Evolutionary conservation across 64 coral and sea anemone species (phyloP), one percentile per base, ranked within the genome.

Genomic region (Dendronephthya gigantea): DNA sequence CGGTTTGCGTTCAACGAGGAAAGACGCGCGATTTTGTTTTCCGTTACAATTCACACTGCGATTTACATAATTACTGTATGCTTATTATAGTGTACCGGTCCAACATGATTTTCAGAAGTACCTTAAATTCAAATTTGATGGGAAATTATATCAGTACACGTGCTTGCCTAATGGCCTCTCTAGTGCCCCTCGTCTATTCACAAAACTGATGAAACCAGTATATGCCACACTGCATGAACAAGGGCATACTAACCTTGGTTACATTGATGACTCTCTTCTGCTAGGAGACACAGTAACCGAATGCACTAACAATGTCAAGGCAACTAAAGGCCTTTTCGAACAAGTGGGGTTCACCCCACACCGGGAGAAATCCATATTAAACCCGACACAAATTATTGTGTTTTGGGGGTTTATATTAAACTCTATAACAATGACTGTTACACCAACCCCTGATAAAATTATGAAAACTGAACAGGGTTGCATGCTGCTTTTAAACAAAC

Each of bases 111-210:
- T 79, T 79, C 72, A 79, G 29, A 79, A 79, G 36, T 79, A 79
- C 36, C 17, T 79, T 13, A 79, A 79, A 35, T 79, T 79, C 37
- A 31, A 79, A 79, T 33, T 79, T 79, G 32, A 79, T 16, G 72
- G 72, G 13, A 79, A 29, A 79, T n/a, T n/a, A n/a, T 79, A 79
- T 79, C 72, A 79, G 17, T 79, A 79, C 32, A 35, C 72, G 11
- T 79, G 72, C 29, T 79, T 79, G 72, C 72, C 72, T 2, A 79
- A 79, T 79, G 72, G 72, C 72, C 72, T 79, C 7, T 79, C 72
- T 33, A 79, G 72, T 79, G 72, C 72, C 72, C 72, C 29, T 15
- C 7, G 72, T 4, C 36, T 79, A 33, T 79, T 79, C 17, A 35
- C 72, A 15, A 79, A n/a, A n/a, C n/a, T n/a, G n/a, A n/a, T n/a